phyloP scores from a whole-genome alignment of 2,797 vertebrate species.

The Falco peregrinus region DNA sequence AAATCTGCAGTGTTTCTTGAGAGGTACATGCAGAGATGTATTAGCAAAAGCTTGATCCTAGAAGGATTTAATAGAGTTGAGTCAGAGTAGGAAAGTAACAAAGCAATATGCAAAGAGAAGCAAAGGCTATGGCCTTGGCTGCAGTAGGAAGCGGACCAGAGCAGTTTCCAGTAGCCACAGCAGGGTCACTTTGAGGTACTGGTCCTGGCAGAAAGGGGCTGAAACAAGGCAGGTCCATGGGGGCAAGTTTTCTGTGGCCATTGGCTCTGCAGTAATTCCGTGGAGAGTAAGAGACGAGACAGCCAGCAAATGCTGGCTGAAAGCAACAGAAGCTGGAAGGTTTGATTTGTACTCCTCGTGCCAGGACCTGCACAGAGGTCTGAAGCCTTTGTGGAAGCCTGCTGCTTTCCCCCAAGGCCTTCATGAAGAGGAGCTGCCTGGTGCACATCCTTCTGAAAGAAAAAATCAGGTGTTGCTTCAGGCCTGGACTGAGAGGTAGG shows the following conservation, averaged over 20 bases:
- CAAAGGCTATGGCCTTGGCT: fast-evolving
- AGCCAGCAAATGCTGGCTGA: background rate
- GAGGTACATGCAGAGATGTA: background rate
- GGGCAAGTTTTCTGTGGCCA: background rate
- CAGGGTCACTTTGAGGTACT: background rate
- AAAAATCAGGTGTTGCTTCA: background rate
- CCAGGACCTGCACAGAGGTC: background rate
- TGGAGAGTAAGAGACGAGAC: background rate
- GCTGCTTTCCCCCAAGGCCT: no score
- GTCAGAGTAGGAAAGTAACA: background rate
- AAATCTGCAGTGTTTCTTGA: background rate
- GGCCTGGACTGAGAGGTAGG: background rate
- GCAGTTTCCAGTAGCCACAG: background rate
- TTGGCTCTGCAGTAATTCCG: background rate
- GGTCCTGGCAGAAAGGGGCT: background rate
- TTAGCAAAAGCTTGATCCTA: background rate
- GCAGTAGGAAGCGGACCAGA: background rate
- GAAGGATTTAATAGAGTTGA: background rate
- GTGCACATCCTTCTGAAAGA: background rate
- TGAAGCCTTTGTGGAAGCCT: background rate
- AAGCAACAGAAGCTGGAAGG: background rate
- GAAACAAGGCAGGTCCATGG: background rate
- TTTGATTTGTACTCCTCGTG: background rate
- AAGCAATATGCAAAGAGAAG: background rate
- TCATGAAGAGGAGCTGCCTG: background rate